A percentile compares a stretch with the other conserved stretches of the same genome.
Conservation (phyloP, 2,797 vertebrate species). For the Alcedo quadribrachys region DNA sequence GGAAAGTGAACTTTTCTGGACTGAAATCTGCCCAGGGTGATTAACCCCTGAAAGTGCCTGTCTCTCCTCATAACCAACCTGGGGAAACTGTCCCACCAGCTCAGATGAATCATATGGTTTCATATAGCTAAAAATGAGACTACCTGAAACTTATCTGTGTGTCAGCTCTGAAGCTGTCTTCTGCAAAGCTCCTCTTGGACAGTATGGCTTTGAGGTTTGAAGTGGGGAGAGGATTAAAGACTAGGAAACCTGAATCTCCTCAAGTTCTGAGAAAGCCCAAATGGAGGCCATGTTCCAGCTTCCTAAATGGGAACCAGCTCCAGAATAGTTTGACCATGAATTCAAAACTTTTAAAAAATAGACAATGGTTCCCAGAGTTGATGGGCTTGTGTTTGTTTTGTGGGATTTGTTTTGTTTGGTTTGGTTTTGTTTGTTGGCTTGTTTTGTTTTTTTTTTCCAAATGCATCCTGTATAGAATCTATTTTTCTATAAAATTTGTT, state of each 20-base stretch:
- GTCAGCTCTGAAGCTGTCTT: background rate
- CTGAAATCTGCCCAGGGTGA: background rate
- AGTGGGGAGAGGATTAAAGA: background rate
- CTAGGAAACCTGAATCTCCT: background rate
- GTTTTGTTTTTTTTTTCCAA: background rate
- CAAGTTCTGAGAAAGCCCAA: background rate
- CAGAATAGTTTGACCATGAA: background rate
- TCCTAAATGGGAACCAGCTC: background rate
- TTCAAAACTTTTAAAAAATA: background rate
- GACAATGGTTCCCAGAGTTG: background rate
- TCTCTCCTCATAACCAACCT: background rate
- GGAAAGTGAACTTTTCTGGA: background rate
- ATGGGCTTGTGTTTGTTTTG: background rate
- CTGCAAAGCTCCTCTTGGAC: background rate
- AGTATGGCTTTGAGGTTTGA: background rate
- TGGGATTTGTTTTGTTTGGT: background rate
- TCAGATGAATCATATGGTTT: background rate
- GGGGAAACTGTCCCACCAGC: background rate
- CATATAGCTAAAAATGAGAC: background rate
- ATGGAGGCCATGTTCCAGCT: background rate
- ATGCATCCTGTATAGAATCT: background rate
- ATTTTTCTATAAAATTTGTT: background rate
- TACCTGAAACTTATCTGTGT: background rate
- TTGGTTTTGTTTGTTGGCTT: too few species aligned
- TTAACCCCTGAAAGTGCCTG: background rate